phyloP scores from a whole-genome alignment of 2,797 vertebrate genomes.

The Chanos chanos region DNA sequence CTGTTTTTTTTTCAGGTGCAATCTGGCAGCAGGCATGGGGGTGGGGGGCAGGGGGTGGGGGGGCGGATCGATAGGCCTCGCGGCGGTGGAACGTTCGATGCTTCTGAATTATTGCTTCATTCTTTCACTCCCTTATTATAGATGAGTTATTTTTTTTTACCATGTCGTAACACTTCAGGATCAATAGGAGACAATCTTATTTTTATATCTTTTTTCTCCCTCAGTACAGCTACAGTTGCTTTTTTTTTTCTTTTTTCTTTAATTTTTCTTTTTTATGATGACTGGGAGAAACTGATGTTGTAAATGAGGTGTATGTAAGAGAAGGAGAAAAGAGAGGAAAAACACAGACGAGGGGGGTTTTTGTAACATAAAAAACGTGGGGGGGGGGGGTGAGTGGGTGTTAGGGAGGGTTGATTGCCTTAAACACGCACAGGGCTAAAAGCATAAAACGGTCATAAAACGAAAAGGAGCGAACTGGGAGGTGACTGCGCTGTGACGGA shows the following conservation, averaged over 20 bases:
- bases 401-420: too few relatives aligned
- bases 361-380: too few relatives aligned
- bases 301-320: too few relatives aligned
- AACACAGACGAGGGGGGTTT: too few relatives aligned
- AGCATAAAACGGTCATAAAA: too few relatives aligned
- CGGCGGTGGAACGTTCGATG: constrained; percentile 85
- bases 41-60: constrained; percentile 40
- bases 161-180: constrained; percentile 65
- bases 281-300: too few relatives aligned
- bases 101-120: constrained; percentile 98
- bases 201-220: constrained; percentile 70
- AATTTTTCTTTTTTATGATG: constrained; percentile 27
- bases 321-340: too few relatives aligned
- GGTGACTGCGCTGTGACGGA: too few relatives aligned
- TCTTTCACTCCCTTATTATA: constrained; percentile 95
- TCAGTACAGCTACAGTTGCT: constrained; percentile 1
- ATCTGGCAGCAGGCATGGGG: constrained; percentile 71
- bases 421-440: too few relatives aligned
- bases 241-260: neutral
- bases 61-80: constrained; percentile 82
- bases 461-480: too few relatives aligned
- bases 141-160: constrained; percentile 82
- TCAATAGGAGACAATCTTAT: constrained; percentile 91
- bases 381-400: too few relatives aligned
- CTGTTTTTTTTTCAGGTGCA: constrained; percentile 65